Conservation (phyloP, 2,888 invertebrate genomes). For the Cylindroiulus punctatus region DNA sequence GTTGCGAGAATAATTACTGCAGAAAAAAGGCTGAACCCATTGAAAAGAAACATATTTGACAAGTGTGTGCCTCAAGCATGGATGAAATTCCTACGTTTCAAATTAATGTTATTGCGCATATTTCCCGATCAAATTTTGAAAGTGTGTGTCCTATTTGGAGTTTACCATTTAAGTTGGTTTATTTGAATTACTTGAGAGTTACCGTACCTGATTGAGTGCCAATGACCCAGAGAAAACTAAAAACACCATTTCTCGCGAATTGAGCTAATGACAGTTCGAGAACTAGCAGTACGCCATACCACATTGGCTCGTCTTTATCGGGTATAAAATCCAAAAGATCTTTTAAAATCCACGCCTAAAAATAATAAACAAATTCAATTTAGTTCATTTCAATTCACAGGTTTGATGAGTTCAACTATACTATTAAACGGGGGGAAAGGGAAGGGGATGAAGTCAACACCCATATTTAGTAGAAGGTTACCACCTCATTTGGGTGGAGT, state of each 20-base stretch:
- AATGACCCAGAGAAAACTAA: constrained; percentile 63
- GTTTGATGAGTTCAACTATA: background rate
- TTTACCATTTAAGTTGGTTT: background rate
- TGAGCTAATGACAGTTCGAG: constrained; percentile 63
- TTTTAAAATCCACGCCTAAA: constrained; percentile 61
- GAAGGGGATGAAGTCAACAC: no score
- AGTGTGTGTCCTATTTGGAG: no score
- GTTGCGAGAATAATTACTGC: no score
- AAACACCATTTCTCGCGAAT: constrained; percentile 63
- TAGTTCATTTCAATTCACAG: background rate
- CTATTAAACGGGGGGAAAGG: no score
- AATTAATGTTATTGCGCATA: no score
- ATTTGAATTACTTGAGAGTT: background rate
- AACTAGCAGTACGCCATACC: constrained; percentile 63
- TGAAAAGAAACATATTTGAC: no score
- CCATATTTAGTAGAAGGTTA: no score
- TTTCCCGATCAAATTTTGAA: no score
- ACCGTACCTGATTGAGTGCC: constrained; percentile 62
- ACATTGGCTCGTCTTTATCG: constrained; percentile 61
- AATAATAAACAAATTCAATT: constrained; percentile 16
- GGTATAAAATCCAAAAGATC: constrained; percentile 61
- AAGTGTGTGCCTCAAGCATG: no score
- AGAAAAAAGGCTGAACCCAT: no score
- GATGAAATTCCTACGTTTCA: no score
- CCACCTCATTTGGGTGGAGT: no score